Evolutionary conservation across 2,888 invertebrate genomes (phyloP).

Genomic region (Agrotis exclamationis): DNA sequence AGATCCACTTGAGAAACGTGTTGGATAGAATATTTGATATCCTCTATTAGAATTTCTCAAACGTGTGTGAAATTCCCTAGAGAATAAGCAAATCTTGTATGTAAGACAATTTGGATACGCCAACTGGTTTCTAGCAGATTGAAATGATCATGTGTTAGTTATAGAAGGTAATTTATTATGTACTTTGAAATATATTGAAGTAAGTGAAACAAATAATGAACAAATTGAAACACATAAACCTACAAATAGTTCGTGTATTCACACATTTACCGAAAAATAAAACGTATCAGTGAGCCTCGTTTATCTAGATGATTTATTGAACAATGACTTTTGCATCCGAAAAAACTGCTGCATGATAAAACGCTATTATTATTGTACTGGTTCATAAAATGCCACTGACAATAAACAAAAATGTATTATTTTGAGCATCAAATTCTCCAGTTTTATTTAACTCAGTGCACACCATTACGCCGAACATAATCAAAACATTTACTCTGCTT

Average conservation of each 20-base stretch:
- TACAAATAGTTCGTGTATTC: slow-evolving; percentile 6
- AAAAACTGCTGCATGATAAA: slow-evolving; percentile 20
- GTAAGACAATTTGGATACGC: background rate
- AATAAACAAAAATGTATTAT: slow-evolving; percentile 28
- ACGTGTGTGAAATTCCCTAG: slow-evolving; percentile 21
- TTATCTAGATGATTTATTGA: slow-evolving; percentile 39
- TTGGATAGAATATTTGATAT: slow-evolving; percentile 43
- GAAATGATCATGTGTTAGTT: background rate
- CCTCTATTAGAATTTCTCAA: slow-evolving; percentile 38
- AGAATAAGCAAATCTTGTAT: background rate
- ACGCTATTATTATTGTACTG: background rate
- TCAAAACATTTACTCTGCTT: slow-evolving; percentile 28
- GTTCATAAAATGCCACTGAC: background rate
- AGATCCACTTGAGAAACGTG: slow-evolving; percentile 25
- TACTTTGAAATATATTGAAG: background rate
- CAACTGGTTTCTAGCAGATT: background rate
- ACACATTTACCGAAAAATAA: background rate
- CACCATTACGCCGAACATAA: slow-evolving; percentile 31
- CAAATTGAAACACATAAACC: background rate
- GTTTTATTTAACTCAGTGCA: slow-evolving; percentile 24
- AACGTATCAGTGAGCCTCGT: background rate
- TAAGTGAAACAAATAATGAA: background rate
- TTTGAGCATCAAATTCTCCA: slow-evolving; percentile 16
- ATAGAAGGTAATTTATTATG: background rate
- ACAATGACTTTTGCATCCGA: slow-evolving; percentile 2